Evolutionary conservation across 2,888 invertebrate species (phyloP), one percentile per base, ranked within the genome.

Genomic region (Eurytoma adleriae): DNA sequence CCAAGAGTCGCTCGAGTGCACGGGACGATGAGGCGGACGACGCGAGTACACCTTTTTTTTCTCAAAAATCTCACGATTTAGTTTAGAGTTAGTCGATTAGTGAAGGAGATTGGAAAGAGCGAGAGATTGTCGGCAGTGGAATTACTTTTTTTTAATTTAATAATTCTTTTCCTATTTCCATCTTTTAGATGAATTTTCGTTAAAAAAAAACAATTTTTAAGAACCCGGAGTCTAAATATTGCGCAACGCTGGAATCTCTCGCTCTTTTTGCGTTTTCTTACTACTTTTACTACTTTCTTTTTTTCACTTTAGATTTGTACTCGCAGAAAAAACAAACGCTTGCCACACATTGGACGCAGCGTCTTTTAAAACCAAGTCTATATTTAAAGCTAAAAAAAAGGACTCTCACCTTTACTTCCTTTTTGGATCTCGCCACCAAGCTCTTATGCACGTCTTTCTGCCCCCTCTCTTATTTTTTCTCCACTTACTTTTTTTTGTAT

Each of bases 221-320:
- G 24, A 24, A 1, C 1, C 24, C 1, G 24, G 2, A 24, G 24
- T 24, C 24, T 24, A 27, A 68, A 68, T 57, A 30, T 71, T 71
- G 61, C 20, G 16, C 7, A 0, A 57, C 40, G 62, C 48, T 14
- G 14, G 48, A 16, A 64, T 79, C 52, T 74, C 70, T 78, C 61
- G 16, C 73, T 78, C 78, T 81, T 40, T 48, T 68, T 56, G 16
- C 59, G 30, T 77, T 68, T 73, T 16, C n/a, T 71, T 78, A 30
- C 52, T 66, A 75, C 27, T 80, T 24, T 68, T 82, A 78, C 59
- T 71, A 77, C 67, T 77, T 69, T 74, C 77, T 78, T 74, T 62
- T 10, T 66, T 71, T 71, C 75, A 78, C 73, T 82, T 74, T 78
- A 82, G 82, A 82, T 74, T 80, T 74, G 10, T 40, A 74, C 69